A percentile compares a stretch with the other conserved stretches of the same genome.
Evolutionary conservation across 2,797 vertebrate species (phyloP).

Genomic region (Nyctalus aviator): DNA sequence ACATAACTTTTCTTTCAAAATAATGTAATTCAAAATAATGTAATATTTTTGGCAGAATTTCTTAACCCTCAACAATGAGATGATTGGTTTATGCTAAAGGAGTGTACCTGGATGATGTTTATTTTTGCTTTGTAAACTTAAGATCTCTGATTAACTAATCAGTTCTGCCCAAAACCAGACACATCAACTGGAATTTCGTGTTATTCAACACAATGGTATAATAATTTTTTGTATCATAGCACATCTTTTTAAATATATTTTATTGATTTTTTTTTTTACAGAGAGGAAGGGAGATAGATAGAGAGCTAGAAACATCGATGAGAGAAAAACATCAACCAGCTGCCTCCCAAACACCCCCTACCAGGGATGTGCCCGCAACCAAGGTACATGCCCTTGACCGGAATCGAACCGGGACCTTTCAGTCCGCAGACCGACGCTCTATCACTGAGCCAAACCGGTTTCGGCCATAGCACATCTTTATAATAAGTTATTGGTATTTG

Average conservation of each 20-base stretch:
- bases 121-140: constrained; percentile 22
- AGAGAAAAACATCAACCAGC: no score
- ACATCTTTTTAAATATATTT: no score
- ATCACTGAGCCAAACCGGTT: no score
- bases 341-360: no score
- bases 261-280: no score
- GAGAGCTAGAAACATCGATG: no score
- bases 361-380: no score
- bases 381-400: no score
- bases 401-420: no score
- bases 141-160: neutral
- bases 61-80: neutral
- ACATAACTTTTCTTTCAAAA: neutral
- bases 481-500: neutral
- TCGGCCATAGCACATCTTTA: neutral
- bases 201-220: neutral
- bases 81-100: neutral
- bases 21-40: neutral
- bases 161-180: neutral
- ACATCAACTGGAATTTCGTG: neutral
- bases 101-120: neutral
- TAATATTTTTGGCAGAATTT: neutral
- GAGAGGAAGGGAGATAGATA: no score
- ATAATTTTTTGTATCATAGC: neutral
- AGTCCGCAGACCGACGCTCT: no score